These are phyloP conservation scores for Neodiprion fabricii DNA, from an alignment of 1,140 invertebrate genomes.

Conservation along the genomic window DNA sequence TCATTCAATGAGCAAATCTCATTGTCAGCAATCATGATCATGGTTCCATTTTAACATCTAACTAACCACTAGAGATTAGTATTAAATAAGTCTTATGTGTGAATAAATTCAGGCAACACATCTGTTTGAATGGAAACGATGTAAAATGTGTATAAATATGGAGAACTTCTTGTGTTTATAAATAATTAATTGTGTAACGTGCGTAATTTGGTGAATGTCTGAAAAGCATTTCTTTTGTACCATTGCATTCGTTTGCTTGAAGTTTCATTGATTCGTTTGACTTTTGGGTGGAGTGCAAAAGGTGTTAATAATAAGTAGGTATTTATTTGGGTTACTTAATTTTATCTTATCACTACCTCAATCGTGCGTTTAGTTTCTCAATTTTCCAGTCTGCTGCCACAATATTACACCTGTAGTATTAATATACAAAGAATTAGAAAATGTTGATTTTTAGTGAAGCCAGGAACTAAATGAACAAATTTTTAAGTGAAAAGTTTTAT, in stretches of 20 bases:
- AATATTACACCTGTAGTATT: too few species aligned
- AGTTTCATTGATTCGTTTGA: too few species aligned
- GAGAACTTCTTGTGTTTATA: neutral
- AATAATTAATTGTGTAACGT: neutral
- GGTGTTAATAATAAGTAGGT: neutral
- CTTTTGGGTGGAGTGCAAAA: neutral
- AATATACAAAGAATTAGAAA: too few species aligned
- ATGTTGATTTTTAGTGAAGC: too few species aligned
- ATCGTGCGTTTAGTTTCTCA: neutral
- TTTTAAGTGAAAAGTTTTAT: neutral
- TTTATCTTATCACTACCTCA: neutral
- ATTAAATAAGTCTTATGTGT: neutral
- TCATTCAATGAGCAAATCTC: slow-evolving; percentile 47
- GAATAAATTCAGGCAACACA: neutral
- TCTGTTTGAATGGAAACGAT: neutral
- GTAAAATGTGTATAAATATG: neutral
- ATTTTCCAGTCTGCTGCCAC: too few species aligned
- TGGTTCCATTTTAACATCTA: neutral
- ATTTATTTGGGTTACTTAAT: neutral
- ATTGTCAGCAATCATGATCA: neutral
- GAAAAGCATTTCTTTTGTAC: too few species aligned
- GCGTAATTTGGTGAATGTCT: too few species aligned
- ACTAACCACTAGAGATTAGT: neutral
- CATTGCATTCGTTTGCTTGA: too few species aligned
- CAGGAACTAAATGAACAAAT: neutral